A percentile compares a stretch with the other conserved stretches of the same genome.
Evolutionary conservation across 2,888 invertebrate species (phyloP).

Genomic region (Steinernema hermaphroditum): DNA sequence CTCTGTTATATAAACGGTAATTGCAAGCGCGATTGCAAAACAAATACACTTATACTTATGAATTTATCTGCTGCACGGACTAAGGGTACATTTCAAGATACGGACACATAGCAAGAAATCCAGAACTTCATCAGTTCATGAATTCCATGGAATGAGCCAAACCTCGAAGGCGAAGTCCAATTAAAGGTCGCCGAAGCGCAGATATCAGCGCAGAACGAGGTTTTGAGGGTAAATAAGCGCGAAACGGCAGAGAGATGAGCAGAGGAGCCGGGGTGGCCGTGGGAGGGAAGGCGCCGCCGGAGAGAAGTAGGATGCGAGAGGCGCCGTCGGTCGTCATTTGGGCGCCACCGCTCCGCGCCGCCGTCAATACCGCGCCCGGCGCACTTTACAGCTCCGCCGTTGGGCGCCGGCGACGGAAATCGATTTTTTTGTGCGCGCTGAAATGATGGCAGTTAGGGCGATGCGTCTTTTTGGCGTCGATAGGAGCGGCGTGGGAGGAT

Average conservation of each 20-base stretch:
- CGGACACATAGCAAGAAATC: too few relatives aligned
- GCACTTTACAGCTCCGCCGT: background rate
- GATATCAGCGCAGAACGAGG: background rate
- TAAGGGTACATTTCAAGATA: too few relatives aligned
- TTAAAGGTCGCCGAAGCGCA: background rate
- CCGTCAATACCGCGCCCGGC: conserved; percentile 1
- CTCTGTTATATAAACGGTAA: too few relatives aligned
- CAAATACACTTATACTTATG: too few relatives aligned
- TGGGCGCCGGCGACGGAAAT: background rate
- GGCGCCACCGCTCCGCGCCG: background rate
- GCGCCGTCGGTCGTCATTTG: background rate
- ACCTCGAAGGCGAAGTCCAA: too few relatives aligned
- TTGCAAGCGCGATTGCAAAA: too few relatives aligned
- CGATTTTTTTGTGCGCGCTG: background rate
- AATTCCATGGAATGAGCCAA: too few relatives aligned
- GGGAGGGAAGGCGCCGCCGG: too few relatives aligned
- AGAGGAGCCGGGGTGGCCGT: background rate
- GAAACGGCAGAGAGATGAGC: background rate
- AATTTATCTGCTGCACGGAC: too few relatives aligned
- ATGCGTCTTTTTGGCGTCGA: too few relatives aligned
- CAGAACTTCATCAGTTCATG: too few relatives aligned
- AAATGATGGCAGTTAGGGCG: background rate
- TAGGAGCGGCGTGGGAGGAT: too few relatives aligned
- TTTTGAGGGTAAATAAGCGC: background rate
- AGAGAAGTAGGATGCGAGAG: background rate